These are phyloP conservation scores for Okapia johnstoni DNA, from an alignment of 2,113 vertebrate species.

Conservation along the genomic window DNA sequence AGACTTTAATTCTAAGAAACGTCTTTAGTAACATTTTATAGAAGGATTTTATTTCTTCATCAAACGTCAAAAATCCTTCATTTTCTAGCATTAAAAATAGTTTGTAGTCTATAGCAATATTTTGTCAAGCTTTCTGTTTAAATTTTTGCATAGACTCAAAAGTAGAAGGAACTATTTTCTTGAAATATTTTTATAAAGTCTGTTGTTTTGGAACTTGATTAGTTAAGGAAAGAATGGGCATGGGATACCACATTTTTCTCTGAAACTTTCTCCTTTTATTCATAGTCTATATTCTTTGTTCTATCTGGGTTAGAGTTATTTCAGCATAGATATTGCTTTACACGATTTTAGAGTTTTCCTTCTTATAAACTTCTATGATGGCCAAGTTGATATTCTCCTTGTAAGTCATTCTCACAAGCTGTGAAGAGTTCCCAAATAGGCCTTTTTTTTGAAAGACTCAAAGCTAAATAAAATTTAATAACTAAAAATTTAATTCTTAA, in stretches of 20 bases:
- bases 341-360: background rate
- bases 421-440: background rate
- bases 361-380: background rate
- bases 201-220: slow-evolving; percentile 23
- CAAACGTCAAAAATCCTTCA: slow-evolving; percentile 40
- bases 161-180: background rate
- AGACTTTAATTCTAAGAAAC: background rate
- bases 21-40: slow-evolving; percentile 18
- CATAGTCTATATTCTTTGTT: background rate
- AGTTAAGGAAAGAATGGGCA: background rate
- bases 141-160: background rate
- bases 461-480: background rate
- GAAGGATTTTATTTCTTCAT: slow-evolving; percentile 12
- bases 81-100: slow-evolving; percentile 21
- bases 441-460: background rate
- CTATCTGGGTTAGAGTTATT: background rate
- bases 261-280: background rate
- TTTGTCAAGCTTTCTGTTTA: background rate
- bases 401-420: background rate
- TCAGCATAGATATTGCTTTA: background rate
- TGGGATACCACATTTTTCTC: background rate
- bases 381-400: background rate
- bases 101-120: background rate
- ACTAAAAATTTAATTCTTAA: background rate
- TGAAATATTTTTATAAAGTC: slow-evolving; percentile 16